phyloP scores from a whole-genome alignment of 1,140 invertebrate species.

The Phymorhynchus buccinoides region DNA sequence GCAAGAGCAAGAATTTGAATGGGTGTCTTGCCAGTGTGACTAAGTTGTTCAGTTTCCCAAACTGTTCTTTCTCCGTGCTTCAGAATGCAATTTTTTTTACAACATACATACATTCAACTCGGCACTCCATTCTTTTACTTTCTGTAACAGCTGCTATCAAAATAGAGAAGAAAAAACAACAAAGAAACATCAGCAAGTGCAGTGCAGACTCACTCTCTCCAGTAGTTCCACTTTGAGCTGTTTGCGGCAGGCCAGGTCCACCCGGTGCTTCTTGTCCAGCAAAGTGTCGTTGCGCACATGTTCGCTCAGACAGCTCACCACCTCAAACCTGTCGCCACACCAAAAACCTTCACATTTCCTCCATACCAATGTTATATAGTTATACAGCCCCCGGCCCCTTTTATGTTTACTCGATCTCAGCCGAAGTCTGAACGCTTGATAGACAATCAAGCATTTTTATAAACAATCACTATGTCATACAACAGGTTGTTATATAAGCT shows the following conservation, averaged over 20 bases:
- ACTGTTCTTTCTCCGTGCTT: not conserved
- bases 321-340: constrained; percentile 83
- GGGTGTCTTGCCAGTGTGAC: too few relatives aligned
- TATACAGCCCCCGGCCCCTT: too few relatives aligned
- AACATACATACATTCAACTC: not conserved
- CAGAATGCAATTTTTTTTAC: not conserved
- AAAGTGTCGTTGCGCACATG: constrained; percentile 92
- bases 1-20: too few relatives aligned
- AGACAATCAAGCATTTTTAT: too few relatives aligned
- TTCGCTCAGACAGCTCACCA: constrained; percentile 92
- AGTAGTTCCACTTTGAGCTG: constrained; percentile 89
- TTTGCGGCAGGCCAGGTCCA: constrained; percentile 89
- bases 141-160: not conserved
- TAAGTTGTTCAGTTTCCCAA: too few relatives aligned
- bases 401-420: too few relatives aligned
- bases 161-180: not conserved
- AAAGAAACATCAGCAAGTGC: not conserved
- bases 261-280: constrained; percentile 77
- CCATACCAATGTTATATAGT: too few relatives aligned
- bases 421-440: too few relatives aligned
- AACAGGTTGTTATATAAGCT: too few relatives aligned
- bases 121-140: not conserved
- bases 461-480: too few relatives aligned
- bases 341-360: too few relatives aligned
- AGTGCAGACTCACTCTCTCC: constrained; percentile 75